Base-by-base conservation (phyloP, 2,888 invertebrate genomes). In the Diplazon laetatorius region DNA sequence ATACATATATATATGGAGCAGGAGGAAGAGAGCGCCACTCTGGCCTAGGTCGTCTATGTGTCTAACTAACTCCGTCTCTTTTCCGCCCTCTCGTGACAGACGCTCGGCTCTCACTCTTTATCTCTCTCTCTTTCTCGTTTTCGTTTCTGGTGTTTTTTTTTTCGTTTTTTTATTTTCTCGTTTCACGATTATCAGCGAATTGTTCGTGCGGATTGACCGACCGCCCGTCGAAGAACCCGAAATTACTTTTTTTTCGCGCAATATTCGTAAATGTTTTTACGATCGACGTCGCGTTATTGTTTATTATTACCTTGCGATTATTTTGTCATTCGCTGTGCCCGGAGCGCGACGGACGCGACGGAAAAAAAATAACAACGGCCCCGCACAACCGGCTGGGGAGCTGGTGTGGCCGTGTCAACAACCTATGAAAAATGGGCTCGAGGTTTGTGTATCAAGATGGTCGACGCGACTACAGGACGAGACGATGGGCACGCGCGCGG, bases 371-470 rank as follows among this genome's bases (percentile, higher is more conserved):
- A 85, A 84, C 85, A 85, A 88, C 84, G 87, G 86, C 86, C 86
- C 78, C 37, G 59, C 63, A 85, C 87, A 82, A 87, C 87, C 87
- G 88, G 88, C 87, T 88, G 87, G 86, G n/a, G 77, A 86, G 84
- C 87, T 86, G 83, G n/a, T n/a, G n/a, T n/a, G n/a, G 82, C 86
- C 89, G 88, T 87, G 88, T 88, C 88, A 88, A 89, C 88, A 87
- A 89, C 87, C 88, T 86, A 86, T 87, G 88, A 87, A 87, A 88
- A 86, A 88, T 85, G 82, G 83, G 83, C 76, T 66, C 52, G 60
- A 10, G 62, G 46, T 46, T 3, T 30, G 63, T 37, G 20, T 25
- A 82, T 80, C 77, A 83, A 85, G 82, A 85, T 86, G 87, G 85
- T 83, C 66, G 73, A 59, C 66, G 44, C 39, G 60, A 46, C 14